phyloP scores from a whole-genome alignment of 2,888 invertebrate genomes.

The Cataglyphis altisquamis region DNA sequence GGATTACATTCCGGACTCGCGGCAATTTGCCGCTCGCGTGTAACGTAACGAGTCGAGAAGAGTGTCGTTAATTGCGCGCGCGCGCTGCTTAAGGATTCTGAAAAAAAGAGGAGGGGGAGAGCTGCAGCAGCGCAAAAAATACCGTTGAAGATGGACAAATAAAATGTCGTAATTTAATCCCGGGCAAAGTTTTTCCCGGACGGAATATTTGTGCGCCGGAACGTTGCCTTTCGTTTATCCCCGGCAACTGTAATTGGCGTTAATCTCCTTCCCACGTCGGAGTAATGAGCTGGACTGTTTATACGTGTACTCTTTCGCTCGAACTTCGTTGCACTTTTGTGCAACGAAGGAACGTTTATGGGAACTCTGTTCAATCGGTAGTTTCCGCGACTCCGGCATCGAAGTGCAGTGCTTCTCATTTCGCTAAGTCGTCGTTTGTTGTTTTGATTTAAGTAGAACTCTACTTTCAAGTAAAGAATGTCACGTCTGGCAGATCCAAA shows the following conservation, averaged over 20 bases:
- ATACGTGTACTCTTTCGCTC: slow-evolving; percentile 25
- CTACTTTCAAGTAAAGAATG: slow-evolving; percentile 76
- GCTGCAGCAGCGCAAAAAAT: slow-evolving; percentile 12
- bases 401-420: slow-evolving; percentile 58
- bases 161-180: slow-evolving; percentile 40
- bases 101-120: slow-evolving; percentile 5
- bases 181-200: slow-evolving; percentile 9
- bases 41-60: slow-evolving; percentile 53
- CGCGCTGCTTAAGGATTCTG: slow-evolving; percentile 28
- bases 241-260: slow-evolving; percentile 36
- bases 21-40: slow-evolving; percentile 77
- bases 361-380: slow-evolving; percentile 18
- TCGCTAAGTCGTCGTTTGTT: slow-evolving; percentile 57
- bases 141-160: slow-evolving; percentile 21
- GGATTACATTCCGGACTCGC: slow-evolving; percentile 75
- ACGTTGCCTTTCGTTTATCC: slow-evolving; percentile 7
- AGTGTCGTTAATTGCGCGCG: slow-evolving; percentile 48
- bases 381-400: slow-evolving; percentile 40
- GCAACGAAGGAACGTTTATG: not conserved
- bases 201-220: slow-evolving; percentile 18
- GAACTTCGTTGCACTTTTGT: slow-evolving; percentile 2
- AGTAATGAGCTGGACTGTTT: slow-evolving; percentile 36
- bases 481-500: slow-evolving; percentile 81
- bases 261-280: slow-evolving; percentile 42
- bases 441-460: slow-evolving; percentile 66